Base-by-base conservation (phyloP, 2,797 vertebrate species). In the Ibycter americanus region DNA sequence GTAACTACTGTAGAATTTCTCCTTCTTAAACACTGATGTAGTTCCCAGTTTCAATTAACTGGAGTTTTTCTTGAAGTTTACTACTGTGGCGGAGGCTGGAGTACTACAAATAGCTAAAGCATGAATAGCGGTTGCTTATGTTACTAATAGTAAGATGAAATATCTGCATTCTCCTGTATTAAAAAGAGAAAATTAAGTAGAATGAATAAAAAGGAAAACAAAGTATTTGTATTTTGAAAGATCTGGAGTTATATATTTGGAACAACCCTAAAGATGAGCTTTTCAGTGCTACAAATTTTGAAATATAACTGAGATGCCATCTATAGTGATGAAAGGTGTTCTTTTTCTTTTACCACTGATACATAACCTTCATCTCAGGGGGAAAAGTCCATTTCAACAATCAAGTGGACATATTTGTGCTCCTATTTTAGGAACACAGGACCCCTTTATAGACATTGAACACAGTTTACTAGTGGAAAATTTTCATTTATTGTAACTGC, bases 361-460 rank as follows among this genome's bases (percentile, higher is more conserved):
- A 89, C 0, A 3, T 85, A 67, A 81, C 81, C 87, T 84, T 89
- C 56, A 91, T 54, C 72, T 92, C 23, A 16, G 17, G 61, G 61
- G 63, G 14, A 79, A 31, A 86, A 54, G 78, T 86, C 67, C 31
- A 49, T 90, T 94, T 94, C 71, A 92, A 44, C 63, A 79, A 89
- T 76, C 22, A 44, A 84, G 66, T 87, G 81, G 94, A 85, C 92
- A 65, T 94, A 58, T 87, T 91, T 95, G 67, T 86, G 63, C 40
- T 92, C 56, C 82, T 89, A 55, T 88, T 94, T 93, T 86, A 95
- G 86, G 59, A 94, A 80, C n/a, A 52, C 17, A 66, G 66, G 52
- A 74, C 68, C 63, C 76, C 91, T 91, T 89, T 89, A 67, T 51
- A 87, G 71, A 73, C 74, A 38, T 85, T 74, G 72, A 86, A 78